Evolutionary conservation across 2,888 invertebrate genomes (phyloP), one percentile per base, ranked within the genome.

Genomic region (Drosophila picticornis): DNA sequence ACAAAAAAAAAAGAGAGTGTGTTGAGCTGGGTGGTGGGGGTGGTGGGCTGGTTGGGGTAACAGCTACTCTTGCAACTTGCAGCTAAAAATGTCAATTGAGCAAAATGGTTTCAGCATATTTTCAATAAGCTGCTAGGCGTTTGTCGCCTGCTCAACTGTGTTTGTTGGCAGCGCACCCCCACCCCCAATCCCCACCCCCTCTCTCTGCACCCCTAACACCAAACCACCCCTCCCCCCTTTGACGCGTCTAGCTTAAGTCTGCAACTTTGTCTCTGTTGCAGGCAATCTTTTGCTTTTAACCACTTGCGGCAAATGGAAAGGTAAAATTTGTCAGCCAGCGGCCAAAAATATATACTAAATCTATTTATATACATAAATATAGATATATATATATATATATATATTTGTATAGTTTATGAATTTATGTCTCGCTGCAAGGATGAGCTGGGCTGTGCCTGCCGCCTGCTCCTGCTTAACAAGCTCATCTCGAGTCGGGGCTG

Each of bases 61-160:
- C 11, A 56, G 27, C 29, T 13, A 56, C 36, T 51, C 32, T 46
- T 22, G 56, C 22, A 55, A 74, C 60, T 46, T 38, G 63, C 84
- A 67, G 89, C 77, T 57, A 70, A 56, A 85, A 86, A 90, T 86
- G 86, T 90, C 86, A 86, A 86, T 90, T 90, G 90, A 74, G 88
- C 81, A 88, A 86, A 86, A 86, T 83, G 90, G 88, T 75, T 88
- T 25, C 83, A 90, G 88, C 86, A 86, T 88, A 85, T 90, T 90
- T 88, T 69, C 90, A 90, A 86, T 86, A 90, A 88, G 86, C 85
- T 83, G 88, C 82, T 88, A 74, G 89, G 70, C 84, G 81, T 87
- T 87, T 87, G 87, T 87, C 84, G 79, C 75, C n/a, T 6, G 31
- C 16, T 32, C 84, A 62, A 63, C 73, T 65, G 60, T 55, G 36